phyloP scores from a whole-genome alignment of 2,797 vertebrate genomes.

The Ctenopoma kingsleyae region DNA sequence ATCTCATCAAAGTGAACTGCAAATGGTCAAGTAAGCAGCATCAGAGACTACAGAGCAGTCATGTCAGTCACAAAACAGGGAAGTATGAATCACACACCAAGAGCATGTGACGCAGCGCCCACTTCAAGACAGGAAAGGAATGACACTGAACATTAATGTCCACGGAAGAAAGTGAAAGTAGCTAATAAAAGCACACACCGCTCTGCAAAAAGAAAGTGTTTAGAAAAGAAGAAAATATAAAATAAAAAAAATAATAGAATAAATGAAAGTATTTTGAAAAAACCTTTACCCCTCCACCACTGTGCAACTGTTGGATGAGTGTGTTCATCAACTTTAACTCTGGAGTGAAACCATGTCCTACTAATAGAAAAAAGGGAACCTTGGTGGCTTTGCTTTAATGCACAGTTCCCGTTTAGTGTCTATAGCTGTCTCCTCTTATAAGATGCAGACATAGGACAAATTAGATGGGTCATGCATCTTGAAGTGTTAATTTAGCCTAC shows the following conservation, averaged over 20 bases:
- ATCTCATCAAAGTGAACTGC: conserved; percentile 10
- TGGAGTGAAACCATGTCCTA: background rate
- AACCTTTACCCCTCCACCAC: background rate
- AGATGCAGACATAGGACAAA: conserved; percentile 16
- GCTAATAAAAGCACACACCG: background rate
- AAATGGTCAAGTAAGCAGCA: conserved; percentile 19
- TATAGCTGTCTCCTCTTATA: conserved; percentile 20
- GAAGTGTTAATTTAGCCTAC: conserved; percentile 14
- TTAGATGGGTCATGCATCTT: conserved; percentile 5
- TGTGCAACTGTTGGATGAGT: background rate
- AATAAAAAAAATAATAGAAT: background rate
- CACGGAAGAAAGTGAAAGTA: conserved; percentile 18
- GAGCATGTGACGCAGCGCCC: conserved; percentile 24
- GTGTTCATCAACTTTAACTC: background rate
- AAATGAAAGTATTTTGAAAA: background rate
- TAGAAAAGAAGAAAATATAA: background rate
- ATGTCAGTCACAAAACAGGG: conserved; percentile 28
- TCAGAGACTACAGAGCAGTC: background rate
- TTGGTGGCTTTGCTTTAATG: conserved; percentile 8
- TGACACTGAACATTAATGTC: background rate
- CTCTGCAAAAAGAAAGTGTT: background rate
- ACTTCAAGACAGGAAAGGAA: background rate
- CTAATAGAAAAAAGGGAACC: conserved; percentile 57
- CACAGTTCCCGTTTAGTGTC: conserved; percentile 60
- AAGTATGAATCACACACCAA: conserved; percentile 40